Percentiles rank a stretch among this genome's conserved stretches.
Evolutionary conservation across 2,888 invertebrate genomes (phyloP).

Genomic region (Sympetrum striolatum): DNA sequence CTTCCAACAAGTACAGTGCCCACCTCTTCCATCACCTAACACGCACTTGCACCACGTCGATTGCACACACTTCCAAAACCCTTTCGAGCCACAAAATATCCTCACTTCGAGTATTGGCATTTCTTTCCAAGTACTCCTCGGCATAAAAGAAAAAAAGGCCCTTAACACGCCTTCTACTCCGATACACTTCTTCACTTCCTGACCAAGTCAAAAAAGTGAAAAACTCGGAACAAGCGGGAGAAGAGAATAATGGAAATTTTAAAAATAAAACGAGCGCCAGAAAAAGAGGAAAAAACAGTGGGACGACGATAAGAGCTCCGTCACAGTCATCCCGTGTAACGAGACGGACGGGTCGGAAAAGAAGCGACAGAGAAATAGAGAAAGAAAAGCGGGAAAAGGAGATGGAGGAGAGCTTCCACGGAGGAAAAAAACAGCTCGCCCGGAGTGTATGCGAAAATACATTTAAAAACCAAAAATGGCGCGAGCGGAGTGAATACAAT

Average conservation of each 20-base stretch:
- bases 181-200: not conserved
- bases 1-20: too few species aligned
- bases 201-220: not conserved
- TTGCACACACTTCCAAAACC: not conserved
- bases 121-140: not conserved
- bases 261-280: not conserved
- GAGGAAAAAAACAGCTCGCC: not conserved
- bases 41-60: too few species aligned
- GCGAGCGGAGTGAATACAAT: slow-evolving; percentile 5
- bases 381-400: not conserved
- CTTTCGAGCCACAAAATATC: not conserved
- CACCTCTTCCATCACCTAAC: too few species aligned
- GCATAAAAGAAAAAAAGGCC: too few species aligned
- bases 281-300: not conserved
- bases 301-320: not conserved
- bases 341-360: not conserved
- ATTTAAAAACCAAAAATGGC: slow-evolving; percentile 19
- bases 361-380: not conserved
- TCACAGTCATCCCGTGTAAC: not conserved
- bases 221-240: not conserved
- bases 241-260: not conserved
- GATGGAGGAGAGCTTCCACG: not conserved
- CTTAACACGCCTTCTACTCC: not conserved
- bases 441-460: not conserved
- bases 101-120: not conserved